phyloP scores from a whole-genome alignment of 2,888 invertebrate genomes.

The Cactoblastis cactorum region DNA sequence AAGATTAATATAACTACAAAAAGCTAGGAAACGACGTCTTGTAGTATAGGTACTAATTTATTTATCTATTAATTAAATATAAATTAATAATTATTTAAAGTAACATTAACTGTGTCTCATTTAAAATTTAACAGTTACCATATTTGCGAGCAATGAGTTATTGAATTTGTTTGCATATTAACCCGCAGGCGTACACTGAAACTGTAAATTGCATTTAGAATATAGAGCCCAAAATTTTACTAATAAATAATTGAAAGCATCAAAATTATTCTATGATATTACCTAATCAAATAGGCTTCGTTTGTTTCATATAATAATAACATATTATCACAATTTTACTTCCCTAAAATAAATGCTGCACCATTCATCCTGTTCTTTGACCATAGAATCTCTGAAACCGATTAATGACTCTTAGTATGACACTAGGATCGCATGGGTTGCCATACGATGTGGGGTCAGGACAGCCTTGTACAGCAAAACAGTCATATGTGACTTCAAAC shows the following conservation, averaged over 20 bases:
- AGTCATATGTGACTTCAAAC: constrained; percentile 42
- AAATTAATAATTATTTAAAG: too few species aligned
- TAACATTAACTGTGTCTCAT: not conserved
- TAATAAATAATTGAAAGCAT: not conserved
- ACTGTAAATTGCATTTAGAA: not conserved
- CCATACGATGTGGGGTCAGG: constrained; percentile 63
- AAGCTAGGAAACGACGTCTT: too few species aligned
- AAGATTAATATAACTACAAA: too few species aligned
- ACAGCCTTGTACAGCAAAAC: constrained; percentile 54
- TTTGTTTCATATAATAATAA: not conserved
- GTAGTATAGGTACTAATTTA: too few species aligned
- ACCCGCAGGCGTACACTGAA: not conserved
- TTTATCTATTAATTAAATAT: too few species aligned
- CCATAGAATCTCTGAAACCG: constrained; percentile 50
- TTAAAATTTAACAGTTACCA: not conserved
- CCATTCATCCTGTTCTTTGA: constrained; percentile 32
- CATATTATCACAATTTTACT: not conserved
- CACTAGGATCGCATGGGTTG: constrained; percentile 47
- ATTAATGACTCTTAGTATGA: constrained; percentile 44
- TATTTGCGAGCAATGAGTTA: too few species aligned
- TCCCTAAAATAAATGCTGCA: not conserved
- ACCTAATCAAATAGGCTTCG: not conserved
- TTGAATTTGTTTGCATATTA: not conserved
- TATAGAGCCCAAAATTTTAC: not conserved
- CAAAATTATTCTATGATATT: not conserved